These are phyloP conservation scores for Cyanoramphus novaezelandiae DNA, from an alignment of 2,113 vertebrate genomes.

Conservation along the genomic window DNA sequence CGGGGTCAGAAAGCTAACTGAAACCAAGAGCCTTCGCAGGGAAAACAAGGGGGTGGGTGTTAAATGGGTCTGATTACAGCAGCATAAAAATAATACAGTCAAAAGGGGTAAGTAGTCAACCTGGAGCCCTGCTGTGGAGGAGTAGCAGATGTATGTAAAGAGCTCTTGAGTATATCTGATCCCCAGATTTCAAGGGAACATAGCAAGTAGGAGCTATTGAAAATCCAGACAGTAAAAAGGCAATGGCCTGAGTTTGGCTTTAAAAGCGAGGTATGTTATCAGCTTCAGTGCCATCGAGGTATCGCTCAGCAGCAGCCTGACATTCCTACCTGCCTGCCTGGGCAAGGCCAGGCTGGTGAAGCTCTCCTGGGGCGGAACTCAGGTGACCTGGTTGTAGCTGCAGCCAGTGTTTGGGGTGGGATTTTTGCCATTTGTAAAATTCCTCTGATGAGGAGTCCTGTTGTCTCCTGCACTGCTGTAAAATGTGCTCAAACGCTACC, in stretches of 20 bases:
- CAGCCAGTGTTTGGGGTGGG: not conserved
- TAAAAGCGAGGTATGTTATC: not conserved
- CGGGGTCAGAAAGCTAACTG: slow-evolving; percentile 4
- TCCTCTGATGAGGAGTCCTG: not conserved
- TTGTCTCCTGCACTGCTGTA: not conserved
- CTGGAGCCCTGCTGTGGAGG: slow-evolving; percentile 5
- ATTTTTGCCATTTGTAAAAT: not conserved
- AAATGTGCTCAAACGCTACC: not conserved
- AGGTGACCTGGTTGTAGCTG: not conserved
- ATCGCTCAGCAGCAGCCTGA: not conserved
- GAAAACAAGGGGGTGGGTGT: not conserved
- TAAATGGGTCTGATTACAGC: slow-evolving; percentile 10
- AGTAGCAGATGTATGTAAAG: slow-evolving; percentile 20
- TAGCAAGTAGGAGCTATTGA: not conserved
- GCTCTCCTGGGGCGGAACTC: not conserved
- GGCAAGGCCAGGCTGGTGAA: not conserved
- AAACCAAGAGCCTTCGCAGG: not conserved
- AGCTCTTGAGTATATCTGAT: not conserved
- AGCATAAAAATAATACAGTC: slow-evolving; percentile 44
- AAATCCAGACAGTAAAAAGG: not conserved
- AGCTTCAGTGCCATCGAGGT: not conserved
- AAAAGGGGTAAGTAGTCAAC: not conserved
- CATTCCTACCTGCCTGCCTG: not conserved
- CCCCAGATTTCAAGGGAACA: not conserved
- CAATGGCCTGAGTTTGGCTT: not conserved